Evolutionary conservation across 1,140 invertebrate species (phyloP), one percentile per base, ranked within the genome.

Genomic region (Heliconius melpomene): DNA sequence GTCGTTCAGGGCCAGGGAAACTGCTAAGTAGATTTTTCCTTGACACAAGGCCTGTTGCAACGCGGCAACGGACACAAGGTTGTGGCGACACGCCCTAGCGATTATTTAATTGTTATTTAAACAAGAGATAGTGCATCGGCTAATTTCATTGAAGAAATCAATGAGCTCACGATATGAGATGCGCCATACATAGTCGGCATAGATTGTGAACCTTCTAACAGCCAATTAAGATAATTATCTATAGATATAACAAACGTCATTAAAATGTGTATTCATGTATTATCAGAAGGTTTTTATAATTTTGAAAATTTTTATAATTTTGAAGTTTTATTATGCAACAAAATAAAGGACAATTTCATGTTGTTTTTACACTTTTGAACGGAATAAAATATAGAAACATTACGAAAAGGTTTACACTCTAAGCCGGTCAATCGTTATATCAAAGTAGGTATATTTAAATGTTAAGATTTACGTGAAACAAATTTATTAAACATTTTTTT

Each of bases 91-190:
- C 91, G 93, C 93, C 93, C 91, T 93, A 88, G 87, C 91, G 86
- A 89, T 93, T 93, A 91, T 93, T 93, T 93, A 94, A 94, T 94
- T 94, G 90, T 94, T 91, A 93, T 91, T 93, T 89, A 93, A 91
- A 90, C 86, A 84, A 85, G 82, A 87, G 89, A 90, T 84, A 82
- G 86, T 87, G 79, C 85, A 87, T 89, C 86, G 82, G 23, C 23
- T 66, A 66, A 66, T 66, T 66, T 66, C 60, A 66, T 66, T 66
- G 29, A 13, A 18, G 16, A 66, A 66, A 29, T 29, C 60, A 29
- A 16, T 16, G 0, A 66, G 23, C 60, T 29, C 60, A 16, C 23
- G 23, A 26, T 0, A n/a, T n/a, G n/a, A n/a, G n/a, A n/a, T 0
- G 23, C 60, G 60, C 2, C n/a, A 11, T 60, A 60, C 3, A 3